phyloP scores from a whole-genome alignment of 2,888 invertebrate genomes.

The Chymomyza amoena region DNA sequence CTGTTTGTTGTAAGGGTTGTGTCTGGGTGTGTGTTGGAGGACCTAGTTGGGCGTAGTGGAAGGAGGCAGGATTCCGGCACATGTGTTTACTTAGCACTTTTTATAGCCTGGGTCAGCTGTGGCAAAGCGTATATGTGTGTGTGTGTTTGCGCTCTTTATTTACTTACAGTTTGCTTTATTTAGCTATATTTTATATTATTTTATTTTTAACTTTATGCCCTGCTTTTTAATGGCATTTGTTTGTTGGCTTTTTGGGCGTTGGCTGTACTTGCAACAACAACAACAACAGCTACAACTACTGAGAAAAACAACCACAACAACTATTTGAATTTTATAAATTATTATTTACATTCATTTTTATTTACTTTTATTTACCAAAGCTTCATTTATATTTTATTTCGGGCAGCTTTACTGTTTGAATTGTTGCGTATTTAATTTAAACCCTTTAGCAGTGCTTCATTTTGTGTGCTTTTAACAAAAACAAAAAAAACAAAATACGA shows the following conservation, averaged over 20 bases:
- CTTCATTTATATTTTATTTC: constrained; percentile 2
- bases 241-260: not conserved
- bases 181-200: constrained; percentile 42
- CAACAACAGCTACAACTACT: constrained; percentile 1
- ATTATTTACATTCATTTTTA: constrained; percentile 54
- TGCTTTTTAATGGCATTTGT: constrained; percentile 44
- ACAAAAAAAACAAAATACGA: not conserved
- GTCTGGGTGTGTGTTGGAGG: not conserved
- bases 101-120: constrained; percentile 50
- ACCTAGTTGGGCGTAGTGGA: too few relatives aligned
- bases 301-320: not conserved
- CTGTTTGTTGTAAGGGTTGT: not conserved
- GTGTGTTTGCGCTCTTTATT: constrained; percentile 48
- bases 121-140: not conserved
- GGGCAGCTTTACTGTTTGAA: not conserved
- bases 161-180: constrained; percentile 61
- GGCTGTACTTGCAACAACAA: not conserved
- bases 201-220: constrained; percentile 33
- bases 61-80: constrained; percentile 30
- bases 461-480: not conserved
- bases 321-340: constrained; percentile 59
- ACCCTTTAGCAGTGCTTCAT: not conserved
- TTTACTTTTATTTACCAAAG: constrained; percentile 9
- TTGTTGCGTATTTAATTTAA: not conserved
- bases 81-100: constrained; percentile 71